Evolutionary conservation across 1,140 invertebrate species (phyloP), one percentile per base, ranked within the genome.

Genomic region (Homarus americanus): DNA sequence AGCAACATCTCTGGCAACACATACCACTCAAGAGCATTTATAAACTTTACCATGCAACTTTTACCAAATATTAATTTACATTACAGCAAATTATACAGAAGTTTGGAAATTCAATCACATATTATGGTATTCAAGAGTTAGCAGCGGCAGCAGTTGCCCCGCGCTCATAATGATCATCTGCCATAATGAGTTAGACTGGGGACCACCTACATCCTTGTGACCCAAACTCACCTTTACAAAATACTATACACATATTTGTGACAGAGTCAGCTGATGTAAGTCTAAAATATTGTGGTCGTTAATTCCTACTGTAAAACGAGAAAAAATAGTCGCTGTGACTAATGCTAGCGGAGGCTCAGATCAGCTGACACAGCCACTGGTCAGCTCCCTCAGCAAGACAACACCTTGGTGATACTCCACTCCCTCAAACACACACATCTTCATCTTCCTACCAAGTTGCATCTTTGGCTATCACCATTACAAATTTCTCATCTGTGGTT

Each of bases 151-250:
- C 3, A 32, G n/a, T 32, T 69, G 76, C 76, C 40, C 76, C 7
- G n/a, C 40, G 32, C 76, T 17, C 76, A 49, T 24, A 79, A 32
- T 66, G 82, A 69, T 83, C 82, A 69, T 40, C 32, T 83, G 32
- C 82, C 63, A 83, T 69, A 63, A 83, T 83, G 82, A 83, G 82
- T 83, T 83, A 66, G 82, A 83, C 82, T 83, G 82, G 82, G 82
- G 82, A 83, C 82, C 49, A 83, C 82, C 76, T 79, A 83, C 58
- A 69, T 83, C 82, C 38, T 83, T 83, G 82, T 83, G 82, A 83
- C 82, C 82, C 82, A 83, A 63, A 63, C 82, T 83, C 82, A 63
- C 49, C 38, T 83, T 83, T 83, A 83, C 82, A 83, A 83, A 83
- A 83, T 83, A 83, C 82, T 83, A 83, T 83, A 83, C 82, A 83